Conservation (phyloP, 2,888 invertebrate species). For the Hemicrepidius hirtus region DNA sequence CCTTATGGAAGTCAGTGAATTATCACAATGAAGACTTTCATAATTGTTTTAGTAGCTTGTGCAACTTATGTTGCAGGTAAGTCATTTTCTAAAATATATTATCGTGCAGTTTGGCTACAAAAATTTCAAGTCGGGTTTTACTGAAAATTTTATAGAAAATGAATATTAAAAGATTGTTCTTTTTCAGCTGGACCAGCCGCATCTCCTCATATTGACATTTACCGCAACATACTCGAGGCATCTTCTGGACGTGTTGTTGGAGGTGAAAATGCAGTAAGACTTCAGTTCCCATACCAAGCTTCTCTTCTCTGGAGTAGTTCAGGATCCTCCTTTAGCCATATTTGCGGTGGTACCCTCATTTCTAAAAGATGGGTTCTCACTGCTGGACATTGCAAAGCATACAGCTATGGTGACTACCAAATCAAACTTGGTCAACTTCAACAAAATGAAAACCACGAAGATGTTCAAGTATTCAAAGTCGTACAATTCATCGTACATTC, state of each 20-base stretch:
- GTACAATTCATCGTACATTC: conserved; percentile 2
- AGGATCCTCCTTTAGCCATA: not conserved
- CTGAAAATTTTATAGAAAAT: too few species aligned
- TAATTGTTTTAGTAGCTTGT: conserved; percentile 6
- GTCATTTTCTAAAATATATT: not conserved
- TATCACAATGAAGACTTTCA: not conserved
- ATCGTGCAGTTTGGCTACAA: too few species aligned
- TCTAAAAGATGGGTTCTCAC: not conserved
- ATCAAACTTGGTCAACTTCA: conserved; percentile 14
- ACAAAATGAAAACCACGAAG: conserved; percentile 6
- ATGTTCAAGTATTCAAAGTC: conserved; percentile 13
- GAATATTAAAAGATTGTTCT: not conserved
- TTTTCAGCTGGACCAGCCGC: not conserved
- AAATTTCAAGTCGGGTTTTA: too few species aligned
- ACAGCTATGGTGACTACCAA: not conserved
- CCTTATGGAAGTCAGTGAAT: not conserved
- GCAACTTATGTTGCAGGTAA: conserved; percentile 10
- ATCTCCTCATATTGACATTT: not conserved
- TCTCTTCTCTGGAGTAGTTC: not conserved
- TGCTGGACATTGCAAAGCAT: conserved; percentile 14
- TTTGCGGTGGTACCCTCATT: conserved; percentile 29
- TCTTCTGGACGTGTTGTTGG: not conserved
- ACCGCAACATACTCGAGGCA: not conserved
- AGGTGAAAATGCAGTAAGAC: conserved; percentile 1
- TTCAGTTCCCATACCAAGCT: conserved; percentile 29